phyloP scores from a whole-genome alignment of 2,888 invertebrate species.

The Artemia sinica region DNA sequence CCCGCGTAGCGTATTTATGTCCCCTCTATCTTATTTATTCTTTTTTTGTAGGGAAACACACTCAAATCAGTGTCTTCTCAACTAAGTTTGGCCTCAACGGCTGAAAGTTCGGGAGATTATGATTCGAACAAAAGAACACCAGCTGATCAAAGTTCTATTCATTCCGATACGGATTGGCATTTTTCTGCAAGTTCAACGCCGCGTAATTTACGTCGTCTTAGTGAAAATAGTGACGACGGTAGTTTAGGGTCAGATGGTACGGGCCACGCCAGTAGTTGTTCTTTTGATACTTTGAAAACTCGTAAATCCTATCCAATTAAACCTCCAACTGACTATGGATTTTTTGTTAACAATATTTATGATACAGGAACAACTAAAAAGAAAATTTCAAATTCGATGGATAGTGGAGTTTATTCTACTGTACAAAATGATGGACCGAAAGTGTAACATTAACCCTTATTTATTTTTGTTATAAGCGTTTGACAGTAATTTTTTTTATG shows the following conservation, averaged over 20 bases:
- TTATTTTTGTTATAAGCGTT: too few species aligned
- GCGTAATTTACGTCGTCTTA: neutral
- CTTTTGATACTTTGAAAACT: constrained; percentile 7
- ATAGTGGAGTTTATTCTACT: constrained; percentile 3
- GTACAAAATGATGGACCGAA: neutral
- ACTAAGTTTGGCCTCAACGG: neutral
- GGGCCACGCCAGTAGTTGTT: constrained; percentile 10
- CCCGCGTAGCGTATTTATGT: too few species aligned
- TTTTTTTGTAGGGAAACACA: too few species aligned
- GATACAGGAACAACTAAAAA: neutral
- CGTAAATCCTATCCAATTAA: constrained; percentile 1
- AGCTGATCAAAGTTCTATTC: neutral
- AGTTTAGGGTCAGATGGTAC: constrained; percentile 21
- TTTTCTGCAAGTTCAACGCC: neutral
- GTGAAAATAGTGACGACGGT: neutral
- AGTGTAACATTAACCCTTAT: too few species aligned
- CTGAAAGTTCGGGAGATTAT: neutral
- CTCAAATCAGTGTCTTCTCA: neutral
- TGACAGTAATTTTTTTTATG: too few species aligned
- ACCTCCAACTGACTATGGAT: neutral
- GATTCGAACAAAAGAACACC: neutral
- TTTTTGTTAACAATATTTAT: constrained; percentile 8
- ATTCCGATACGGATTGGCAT: constrained; percentile 10
- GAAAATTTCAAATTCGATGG: neutral
- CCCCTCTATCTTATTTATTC: too few species aligned